Conservation (phyloP, 2,797 vertebrate species). For the Coccyzus lansbergi region DNA sequence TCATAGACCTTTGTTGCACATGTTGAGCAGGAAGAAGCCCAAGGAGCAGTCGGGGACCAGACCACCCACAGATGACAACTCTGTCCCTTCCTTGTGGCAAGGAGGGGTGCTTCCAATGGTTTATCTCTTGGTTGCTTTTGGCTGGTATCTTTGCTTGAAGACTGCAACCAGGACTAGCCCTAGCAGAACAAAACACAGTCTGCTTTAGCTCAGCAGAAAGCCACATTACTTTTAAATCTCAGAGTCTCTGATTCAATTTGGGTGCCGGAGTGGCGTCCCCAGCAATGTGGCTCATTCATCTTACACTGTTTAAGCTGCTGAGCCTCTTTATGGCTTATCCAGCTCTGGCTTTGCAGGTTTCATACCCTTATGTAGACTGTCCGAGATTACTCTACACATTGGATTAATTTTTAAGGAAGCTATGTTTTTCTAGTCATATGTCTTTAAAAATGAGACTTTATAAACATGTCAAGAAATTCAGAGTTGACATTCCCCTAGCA, state of each 20-base stretch:
- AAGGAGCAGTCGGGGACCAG: background rate
- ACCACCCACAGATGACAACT: background rate
- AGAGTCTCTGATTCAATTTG: conserved; percentile 30
- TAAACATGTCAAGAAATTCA: background rate
- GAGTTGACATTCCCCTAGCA: background rate
- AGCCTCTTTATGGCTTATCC: background rate
- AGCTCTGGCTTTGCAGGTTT: background rate
- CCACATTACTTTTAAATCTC: background rate
- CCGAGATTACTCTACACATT: background rate
- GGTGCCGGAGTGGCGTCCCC: background rate
- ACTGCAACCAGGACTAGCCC: background rate
- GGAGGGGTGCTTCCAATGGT: background rate
- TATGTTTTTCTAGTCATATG: background rate
- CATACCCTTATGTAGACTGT: background rate
- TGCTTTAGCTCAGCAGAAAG: conserved; percentile 26
- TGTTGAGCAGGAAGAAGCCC: background rate
- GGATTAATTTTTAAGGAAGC: background rate
- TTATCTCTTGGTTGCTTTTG: background rate
- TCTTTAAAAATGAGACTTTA: background rate
- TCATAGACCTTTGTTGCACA: fast-evolving
- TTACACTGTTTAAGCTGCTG: background rate
- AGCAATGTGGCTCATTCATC: background rate
- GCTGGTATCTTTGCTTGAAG: background rate
- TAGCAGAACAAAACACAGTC: background rate
- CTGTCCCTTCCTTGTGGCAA: background rate